Evolutionary conservation across 2,888 invertebrate species (phyloP).

Genomic region (Vannuccia rotundouncinata): DNA sequence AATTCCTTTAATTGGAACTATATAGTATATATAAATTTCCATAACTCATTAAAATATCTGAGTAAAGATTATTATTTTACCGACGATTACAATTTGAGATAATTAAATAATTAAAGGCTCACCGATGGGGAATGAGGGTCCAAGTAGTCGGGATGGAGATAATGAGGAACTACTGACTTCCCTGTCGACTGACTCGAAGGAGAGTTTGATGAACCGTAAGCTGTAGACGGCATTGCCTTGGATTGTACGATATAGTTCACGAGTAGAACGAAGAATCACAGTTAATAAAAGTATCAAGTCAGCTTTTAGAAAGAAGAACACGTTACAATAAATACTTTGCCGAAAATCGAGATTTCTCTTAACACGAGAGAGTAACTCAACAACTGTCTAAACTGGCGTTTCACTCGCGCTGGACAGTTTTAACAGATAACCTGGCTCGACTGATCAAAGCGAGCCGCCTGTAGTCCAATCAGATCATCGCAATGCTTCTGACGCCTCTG

Average conservation of each 20-base stretch:
- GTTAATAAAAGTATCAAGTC: no score
- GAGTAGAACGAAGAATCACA: no score
- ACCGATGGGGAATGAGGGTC: constrained; percentile 18
- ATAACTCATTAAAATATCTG: no score
- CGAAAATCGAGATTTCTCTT: not conserved
- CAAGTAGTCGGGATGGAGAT: not conserved
- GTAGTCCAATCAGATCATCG: not conserved
- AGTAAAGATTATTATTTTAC: not conserved
- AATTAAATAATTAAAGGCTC: not conserved
- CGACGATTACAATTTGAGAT: not conserved
- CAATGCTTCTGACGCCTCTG: not conserved
- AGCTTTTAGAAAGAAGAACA: no score
- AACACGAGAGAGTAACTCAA: not conserved
- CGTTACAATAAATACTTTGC: no score
- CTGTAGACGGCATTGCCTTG: constrained; percentile 5
- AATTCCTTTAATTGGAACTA: no score
- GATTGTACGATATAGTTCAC: no score
- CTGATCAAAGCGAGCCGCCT: constrained; percentile 13
- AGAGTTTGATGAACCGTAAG: not conserved
- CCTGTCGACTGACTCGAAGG: not conserved
- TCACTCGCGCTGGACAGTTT: not conserved
- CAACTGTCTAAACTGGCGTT: not conserved
- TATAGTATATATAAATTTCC: no score
- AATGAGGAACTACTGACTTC: not conserved
- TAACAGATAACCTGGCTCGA: constrained; percentile 17